Conservation (phyloP, 2,888 invertebrate species). For the Tetropium fuscum region DNA sequence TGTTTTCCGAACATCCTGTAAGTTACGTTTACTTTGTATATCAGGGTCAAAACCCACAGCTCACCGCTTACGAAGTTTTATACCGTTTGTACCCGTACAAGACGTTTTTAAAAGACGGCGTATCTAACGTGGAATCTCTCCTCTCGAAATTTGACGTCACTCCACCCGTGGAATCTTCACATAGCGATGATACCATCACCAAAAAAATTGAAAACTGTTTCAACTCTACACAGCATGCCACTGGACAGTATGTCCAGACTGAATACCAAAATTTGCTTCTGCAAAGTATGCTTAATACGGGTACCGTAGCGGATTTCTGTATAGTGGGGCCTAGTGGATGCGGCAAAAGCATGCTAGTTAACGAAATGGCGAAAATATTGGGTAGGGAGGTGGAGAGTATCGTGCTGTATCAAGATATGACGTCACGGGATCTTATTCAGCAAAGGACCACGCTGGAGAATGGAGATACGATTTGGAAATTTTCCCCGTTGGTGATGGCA, state of each 20-base stretch:
- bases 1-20: too few species aligned
- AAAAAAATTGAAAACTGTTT: background rate
- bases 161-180: slow-evolving; percentile 29
- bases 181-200: too few species aligned
- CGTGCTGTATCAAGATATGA: too few species aligned
- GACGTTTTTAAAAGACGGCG: slow-evolving; percentile 82
- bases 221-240: background rate
- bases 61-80: slow-evolving; percentile 77
- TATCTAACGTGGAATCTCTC: slow-evolving; percentile 78
- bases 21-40: too few species aligned
- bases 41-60: slow-evolving; percentile 79
- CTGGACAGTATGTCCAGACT: slow-evolving; percentile 73
- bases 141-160: slow-evolving; percentile 73
- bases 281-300: slow-evolving; percentile 82
- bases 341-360: slow-evolving; percentile 88
- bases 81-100: slow-evolving; percentile 87
- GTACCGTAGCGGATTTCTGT: slow-evolving; percentile 87
- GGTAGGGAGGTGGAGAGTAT: too few species aligned
- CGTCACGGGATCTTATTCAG: slow-evolving; percentile 94
- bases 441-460: slow-evolving; percentile 88
- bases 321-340: slow-evolving; percentile 91
- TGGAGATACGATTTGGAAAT: slow-evolving; percentile 96
- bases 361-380: slow-evolving; percentile 80
- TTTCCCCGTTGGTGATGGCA: slow-evolving; percentile 88
- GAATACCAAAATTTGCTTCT: slow-evolving; percentile 84